These are phyloP conservation scores for Chromoteleia sp. DNA, from an alignment of 2,888 invertebrate species.

Conservation along the genomic window DNA sequence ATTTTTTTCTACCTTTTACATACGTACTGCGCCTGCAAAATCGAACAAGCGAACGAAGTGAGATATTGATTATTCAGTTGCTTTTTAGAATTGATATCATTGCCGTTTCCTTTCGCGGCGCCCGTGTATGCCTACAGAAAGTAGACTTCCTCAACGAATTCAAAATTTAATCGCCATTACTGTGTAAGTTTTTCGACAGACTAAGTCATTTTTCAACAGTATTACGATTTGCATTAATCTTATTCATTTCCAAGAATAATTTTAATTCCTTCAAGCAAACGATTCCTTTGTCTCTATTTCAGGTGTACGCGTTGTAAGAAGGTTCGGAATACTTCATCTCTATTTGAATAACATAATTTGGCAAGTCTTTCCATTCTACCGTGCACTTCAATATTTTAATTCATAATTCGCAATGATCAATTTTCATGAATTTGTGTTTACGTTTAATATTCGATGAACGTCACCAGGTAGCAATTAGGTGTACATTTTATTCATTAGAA, in stretches of 20 bases:
- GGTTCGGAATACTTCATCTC: too few relatives aligned
- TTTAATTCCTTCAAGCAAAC: too few relatives aligned
- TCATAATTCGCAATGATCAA: too few relatives aligned
- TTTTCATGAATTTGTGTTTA: too few relatives aligned
- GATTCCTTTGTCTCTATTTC: too few relatives aligned
- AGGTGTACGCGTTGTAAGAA: too few relatives aligned
- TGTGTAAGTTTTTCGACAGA: background rate
- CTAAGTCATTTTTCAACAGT: background rate
- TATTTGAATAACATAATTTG: too few relatives aligned
- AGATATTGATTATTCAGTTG: slow-evolving; percentile 65
- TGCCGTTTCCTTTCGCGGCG: slow-evolving; percentile 45
- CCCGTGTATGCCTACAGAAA: background rate
- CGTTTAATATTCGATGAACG: background rate
- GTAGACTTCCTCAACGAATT: background rate
- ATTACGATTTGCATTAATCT: background rate
- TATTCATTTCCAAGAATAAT: too few relatives aligned
- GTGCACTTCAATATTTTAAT: too few relatives aligned
- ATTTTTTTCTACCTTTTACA: too few relatives aligned
- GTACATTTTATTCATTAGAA: slow-evolving; percentile 41
- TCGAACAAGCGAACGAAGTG: slow-evolving; percentile 57
- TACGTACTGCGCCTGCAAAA: slow-evolving; percentile 14
- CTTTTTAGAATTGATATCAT: slow-evolving; percentile 63
- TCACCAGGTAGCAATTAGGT: slow-evolving; percentile 37
- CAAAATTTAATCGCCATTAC: background rate
- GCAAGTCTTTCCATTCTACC: too few relatives aligned